A percentile compares a stretch with the other conserved stretches of the same genome.
Evolutionary conservation across 2,797 vertebrate species (phyloP).

Genomic region (Mormyrus proboscirostris): DNA sequence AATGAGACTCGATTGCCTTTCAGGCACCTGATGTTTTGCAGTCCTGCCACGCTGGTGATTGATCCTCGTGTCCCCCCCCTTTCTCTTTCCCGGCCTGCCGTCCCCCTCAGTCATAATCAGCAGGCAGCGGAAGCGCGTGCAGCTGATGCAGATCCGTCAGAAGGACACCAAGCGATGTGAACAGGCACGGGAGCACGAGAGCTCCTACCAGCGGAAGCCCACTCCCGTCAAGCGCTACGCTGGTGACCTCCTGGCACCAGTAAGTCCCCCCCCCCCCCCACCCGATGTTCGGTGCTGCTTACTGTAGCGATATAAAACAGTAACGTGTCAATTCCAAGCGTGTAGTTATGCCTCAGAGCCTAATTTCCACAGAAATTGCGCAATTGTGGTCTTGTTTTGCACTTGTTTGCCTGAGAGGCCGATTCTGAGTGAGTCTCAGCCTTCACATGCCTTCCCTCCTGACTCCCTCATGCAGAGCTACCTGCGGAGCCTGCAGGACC

Average conservation of each 20-base stretch:
- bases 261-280: constrained; percentile 57
- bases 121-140: constrained; percentile 71
- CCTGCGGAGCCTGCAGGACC: constrained; percentile 77
- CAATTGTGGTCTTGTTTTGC: not conserved
- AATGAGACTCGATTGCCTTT: not conserved
- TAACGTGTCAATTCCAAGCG: not conserved
- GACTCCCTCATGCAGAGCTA: constrained; percentile 63
- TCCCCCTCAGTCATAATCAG: constrained; percentile 50
- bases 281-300: constrained; percentile 14
- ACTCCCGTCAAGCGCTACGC: constrained; percentile 65
- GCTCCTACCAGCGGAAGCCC: constrained; percentile 67
- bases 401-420: not conserved
- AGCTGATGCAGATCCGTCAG: constrained; percentile 74
- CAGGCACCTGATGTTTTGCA: not conserved
- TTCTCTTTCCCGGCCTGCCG: not conserved
- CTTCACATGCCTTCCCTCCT: not conserved
- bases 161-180: constrained; percentile 72
- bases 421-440: not conserved
- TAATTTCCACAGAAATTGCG: not conserved
- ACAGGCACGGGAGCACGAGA: constrained; percentile 58
- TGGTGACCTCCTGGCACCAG: constrained; percentile 74
- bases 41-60: not conserved
- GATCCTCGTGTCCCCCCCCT: not conserved
- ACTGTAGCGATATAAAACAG: not conserved
- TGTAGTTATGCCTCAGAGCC: not conserved